Evolutionary conservation across 2,113 vertebrate species (phyloP).

Genomic region (Lycocorax pyrrhopterus): DNA sequence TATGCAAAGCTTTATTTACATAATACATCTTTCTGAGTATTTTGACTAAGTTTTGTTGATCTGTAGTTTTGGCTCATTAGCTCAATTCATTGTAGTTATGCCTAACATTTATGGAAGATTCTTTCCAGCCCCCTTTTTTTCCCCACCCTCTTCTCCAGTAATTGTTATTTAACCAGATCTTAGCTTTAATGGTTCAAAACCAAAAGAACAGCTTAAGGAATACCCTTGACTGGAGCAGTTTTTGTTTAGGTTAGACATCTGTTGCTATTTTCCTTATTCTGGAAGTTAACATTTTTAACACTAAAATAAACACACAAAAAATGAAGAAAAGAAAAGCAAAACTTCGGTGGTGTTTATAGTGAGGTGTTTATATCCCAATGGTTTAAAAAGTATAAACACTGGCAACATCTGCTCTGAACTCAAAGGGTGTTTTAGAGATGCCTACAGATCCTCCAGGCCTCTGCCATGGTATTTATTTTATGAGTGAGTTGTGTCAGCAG

Average conservation of each 20-base stretch:
- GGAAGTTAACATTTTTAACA: conserved; percentile 70
- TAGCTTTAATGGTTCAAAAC: conserved; percentile 45
- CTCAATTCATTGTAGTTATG: not conserved
- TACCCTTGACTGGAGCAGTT: not conserved
- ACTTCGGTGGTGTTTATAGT: conserved; percentile 51
- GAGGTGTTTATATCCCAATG: conserved; percentile 55
- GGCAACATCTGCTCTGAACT: conserved; percentile 56
- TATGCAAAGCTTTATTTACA: not conserved
- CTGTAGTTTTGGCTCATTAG: not conserved
- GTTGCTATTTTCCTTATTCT: conserved; percentile 66
- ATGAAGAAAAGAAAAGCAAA: conserved; percentile 62
- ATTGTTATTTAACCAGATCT: conserved; percentile 3
- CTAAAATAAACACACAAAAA: conserved; percentile 67
- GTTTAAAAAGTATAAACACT: conserved; percentile 58
- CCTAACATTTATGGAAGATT: not conserved
- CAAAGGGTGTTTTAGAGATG: conserved; percentile 19
- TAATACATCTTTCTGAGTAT: not conserved
- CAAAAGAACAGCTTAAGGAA: not conserved
- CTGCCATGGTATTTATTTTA: not conserved
- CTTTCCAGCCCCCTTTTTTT: not conserved
- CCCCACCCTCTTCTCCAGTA: not conserved
- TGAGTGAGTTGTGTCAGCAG: not conserved
- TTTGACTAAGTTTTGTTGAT: not conserved
- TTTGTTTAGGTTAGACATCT: conserved; percentile 68
- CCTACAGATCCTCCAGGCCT: not conserved